Conservation (phyloP, 2,888 invertebrate genomes). For the Penaeus monodon region DNA sequence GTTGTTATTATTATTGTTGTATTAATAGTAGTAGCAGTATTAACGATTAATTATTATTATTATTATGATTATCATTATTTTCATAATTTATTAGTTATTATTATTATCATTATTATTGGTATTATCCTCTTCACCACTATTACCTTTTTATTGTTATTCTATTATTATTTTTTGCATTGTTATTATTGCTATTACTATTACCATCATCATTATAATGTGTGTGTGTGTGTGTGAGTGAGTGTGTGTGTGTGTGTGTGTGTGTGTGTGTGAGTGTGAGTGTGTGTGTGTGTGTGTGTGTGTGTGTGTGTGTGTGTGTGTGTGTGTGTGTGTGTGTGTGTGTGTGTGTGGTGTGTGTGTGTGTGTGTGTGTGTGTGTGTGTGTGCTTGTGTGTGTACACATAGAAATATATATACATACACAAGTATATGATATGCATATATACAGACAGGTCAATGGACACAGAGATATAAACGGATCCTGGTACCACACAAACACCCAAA, state of each 20-base stretch:
- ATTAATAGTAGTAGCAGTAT: too few relatives aligned
- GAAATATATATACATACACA: not conserved
- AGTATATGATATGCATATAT: not conserved
- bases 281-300: not conserved
- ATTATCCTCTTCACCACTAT: too few relatives aligned
- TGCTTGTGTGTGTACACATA: not conserved
- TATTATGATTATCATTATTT: too few relatives aligned
- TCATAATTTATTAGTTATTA: too few relatives aligned
- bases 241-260: not conserved
- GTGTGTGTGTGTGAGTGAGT: not conserved
- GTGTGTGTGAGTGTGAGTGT: not conserved
- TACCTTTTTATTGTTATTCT: too few relatives aligned
- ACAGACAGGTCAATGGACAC: not conserved
- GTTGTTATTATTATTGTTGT: too few relatives aligned
- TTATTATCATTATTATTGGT: too few relatives aligned
- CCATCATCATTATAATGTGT: not conserved
- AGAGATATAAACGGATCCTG: not conserved
- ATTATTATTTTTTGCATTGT: conserved; percentile 1
- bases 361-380: not conserved
- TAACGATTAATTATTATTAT: too few relatives aligned
- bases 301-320: not conserved
- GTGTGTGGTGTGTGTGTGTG: not conserved
- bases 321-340: not conserved
- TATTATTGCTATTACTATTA: not conserved
- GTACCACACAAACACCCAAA: not conserved